These are phyloP conservation scores for Hemicentrotus pulcherrimus DNA, from an alignment of 35 echinoderm and acorn worm genomes.

Conservation along the genomic window DNA sequence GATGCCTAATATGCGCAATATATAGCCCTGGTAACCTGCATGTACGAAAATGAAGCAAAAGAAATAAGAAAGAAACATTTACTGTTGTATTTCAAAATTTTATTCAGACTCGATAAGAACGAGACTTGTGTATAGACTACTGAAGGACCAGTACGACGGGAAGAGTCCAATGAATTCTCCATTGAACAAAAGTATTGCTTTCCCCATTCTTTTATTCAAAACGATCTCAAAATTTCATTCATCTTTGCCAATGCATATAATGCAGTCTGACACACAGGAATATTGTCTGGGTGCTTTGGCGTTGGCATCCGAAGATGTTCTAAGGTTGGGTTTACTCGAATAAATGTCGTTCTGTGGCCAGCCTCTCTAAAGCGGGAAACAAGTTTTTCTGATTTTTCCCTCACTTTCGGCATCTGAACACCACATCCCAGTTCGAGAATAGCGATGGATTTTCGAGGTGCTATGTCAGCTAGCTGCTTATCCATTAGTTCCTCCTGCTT, in stretches of 20 bases:
- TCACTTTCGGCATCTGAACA: constrained; percentile 34
- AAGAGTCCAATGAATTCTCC: too few relatives aligned
- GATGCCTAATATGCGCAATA: too few relatives aligned
- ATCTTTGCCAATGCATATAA: background rate
- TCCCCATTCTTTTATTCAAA: background rate
- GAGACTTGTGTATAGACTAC: too few relatives aligned
- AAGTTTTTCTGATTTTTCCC: constrained; percentile 13
- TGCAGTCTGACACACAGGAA: background rate
- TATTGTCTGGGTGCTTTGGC: background rate
- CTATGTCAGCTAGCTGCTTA: background rate
- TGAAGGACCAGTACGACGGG: too few relatives aligned
- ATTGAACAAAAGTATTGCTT: too few relatives aligned
- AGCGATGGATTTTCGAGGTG: background rate
- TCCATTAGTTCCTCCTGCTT: background rate
- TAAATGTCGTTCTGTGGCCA: constrained; percentile 9
- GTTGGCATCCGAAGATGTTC: constrained; percentile 32
- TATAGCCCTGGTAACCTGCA: too few relatives aligned
- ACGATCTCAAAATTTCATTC: background rate
- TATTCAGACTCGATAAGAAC: too few relatives aligned
- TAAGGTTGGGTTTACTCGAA: background rate
- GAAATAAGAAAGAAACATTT: too few relatives aligned
- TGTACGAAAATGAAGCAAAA: too few relatives aligned
- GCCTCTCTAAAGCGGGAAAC: background rate
- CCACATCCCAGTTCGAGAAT: constrained; percentile 29
- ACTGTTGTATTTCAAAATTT: too few relatives aligned